Percentiles rank a stretch among this genome's conserved stretches.
Conservation (phyloP, 2,888 invertebrate species). For the Hartigia nigra region DNA sequence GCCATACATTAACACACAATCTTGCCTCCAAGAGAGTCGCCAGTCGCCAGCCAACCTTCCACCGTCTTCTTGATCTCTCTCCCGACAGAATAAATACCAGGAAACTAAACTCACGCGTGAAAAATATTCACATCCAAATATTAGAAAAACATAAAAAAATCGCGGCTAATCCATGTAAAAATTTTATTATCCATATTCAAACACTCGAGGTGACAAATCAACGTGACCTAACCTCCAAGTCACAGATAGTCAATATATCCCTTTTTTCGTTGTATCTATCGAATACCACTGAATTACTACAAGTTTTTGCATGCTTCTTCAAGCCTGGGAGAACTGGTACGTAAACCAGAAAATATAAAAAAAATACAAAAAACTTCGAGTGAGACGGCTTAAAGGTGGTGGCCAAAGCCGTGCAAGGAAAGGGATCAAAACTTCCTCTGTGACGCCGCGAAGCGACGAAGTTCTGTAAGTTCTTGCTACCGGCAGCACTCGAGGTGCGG, state of each 20-base stretch:
- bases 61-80: conserved; percentile 1
- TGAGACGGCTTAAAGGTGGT: not conserved
- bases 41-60: conserved; percentile 24
- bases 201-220: not conserved
- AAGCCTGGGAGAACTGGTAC: not conserved
- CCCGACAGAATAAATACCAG: not conserved
- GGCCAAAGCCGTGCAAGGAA: not conserved
- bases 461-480: conserved; percentile 59
- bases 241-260: not conserved
- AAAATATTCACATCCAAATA: not conserved
- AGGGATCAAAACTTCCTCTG: conserved; percentile 40
- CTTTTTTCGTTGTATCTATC: conserved; percentile 1
- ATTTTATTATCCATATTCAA: not conserved
- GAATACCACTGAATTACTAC: conserved; percentile 2
- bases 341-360: not conserved
- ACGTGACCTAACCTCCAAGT: not conserved
- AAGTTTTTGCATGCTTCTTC: not conserved
- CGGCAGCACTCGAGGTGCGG: conserved; percentile 46
- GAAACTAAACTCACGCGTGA: not conserved
- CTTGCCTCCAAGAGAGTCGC: conserved; percentile 50
- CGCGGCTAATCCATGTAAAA: not conserved
- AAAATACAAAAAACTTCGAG: not conserved
- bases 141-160: not conserved
- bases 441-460: conserved; percentile 48
- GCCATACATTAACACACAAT: conserved; percentile 65